Conservation (phyloP, 2,113 vertebrate species). For the Sinocyclocheilus maitianheensis region DNA sequence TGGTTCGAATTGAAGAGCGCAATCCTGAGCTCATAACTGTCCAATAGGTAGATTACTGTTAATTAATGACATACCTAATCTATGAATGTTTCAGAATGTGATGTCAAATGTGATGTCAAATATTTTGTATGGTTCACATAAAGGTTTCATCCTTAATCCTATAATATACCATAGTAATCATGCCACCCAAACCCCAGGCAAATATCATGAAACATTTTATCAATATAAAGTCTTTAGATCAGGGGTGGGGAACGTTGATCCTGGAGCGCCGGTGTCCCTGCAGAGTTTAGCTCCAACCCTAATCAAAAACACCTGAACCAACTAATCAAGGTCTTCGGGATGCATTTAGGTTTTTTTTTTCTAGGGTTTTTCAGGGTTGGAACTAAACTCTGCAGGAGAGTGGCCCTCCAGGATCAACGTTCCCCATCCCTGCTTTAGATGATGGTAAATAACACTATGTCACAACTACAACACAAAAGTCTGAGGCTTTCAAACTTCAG, state of each 20-base stretch:
- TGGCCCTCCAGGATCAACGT: too few relatives aligned
- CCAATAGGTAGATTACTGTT: background rate
- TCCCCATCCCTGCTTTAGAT: background rate
- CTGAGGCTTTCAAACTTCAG: too few relatives aligned
- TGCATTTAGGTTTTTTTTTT: too few relatives aligned
- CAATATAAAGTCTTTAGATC: background rate
- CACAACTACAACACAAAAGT: background rate
- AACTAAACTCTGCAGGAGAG: too few relatives aligned
- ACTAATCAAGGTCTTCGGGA: too few relatives aligned
- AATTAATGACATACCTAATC: background rate
- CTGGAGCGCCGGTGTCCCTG: too few relatives aligned
- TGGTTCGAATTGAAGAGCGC: background rate
- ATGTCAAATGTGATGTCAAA: too few relatives aligned
- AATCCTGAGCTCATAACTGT: background rate
- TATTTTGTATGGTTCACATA: too few relatives aligned
- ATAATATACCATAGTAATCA: background rate
- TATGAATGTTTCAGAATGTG: background rate
- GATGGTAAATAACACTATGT: background rate
- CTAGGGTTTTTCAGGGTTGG: too few relatives aligned
- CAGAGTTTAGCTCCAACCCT: too few relatives aligned
- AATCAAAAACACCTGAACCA: too few relatives aligned
- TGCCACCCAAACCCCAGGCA: background rate
- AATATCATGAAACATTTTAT: background rate
- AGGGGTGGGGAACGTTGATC: too few relatives aligned
- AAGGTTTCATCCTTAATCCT: background rate